Conservation (phyloP, 2,888 invertebrate species). For the Rhagophthalmus giganteus region DNA sequence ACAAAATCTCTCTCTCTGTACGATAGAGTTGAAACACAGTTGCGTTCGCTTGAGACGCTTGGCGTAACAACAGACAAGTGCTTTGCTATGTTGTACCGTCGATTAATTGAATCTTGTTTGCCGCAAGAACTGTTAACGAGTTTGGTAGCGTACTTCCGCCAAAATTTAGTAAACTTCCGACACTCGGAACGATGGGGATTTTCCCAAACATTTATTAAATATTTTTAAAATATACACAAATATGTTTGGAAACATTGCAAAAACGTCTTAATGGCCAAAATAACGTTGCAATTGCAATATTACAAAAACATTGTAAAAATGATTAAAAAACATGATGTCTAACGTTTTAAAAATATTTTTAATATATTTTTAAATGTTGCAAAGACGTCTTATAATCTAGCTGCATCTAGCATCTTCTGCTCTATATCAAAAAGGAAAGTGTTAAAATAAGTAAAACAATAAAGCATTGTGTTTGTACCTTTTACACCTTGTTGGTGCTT, state of each 20-base stretch:
- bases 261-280: conserved; percentile 1
- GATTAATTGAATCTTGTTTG: too few species aligned
- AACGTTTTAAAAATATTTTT: not conserved
- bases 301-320: not conserved
- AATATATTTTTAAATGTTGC: not conserved
- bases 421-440: not conserved
- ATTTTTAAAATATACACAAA: too few species aligned
- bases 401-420: not conserved
- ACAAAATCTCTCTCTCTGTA: too few species aligned
- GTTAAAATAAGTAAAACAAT: not conserved
- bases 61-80: too few species aligned
- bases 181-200: too few species aligned
- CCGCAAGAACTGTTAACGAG: too few species aligned
- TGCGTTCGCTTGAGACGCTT: too few species aligned
- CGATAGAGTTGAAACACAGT: too few species aligned
- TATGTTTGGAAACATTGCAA: conserved; percentile 1
- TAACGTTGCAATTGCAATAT: conserved; percentile 1
- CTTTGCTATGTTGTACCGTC: too few species aligned
- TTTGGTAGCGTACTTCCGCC: too few species aligned
- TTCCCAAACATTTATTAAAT: too few species aligned
- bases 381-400: not conserved
- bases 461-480: not conserved
- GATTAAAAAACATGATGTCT: not conserved
- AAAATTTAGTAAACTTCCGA: too few species aligned
- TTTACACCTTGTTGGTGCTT: conserved; percentile 1